phyloP scores from a whole-genome alignment of 2,113 vertebrate species.

The Pica pica region DNA sequence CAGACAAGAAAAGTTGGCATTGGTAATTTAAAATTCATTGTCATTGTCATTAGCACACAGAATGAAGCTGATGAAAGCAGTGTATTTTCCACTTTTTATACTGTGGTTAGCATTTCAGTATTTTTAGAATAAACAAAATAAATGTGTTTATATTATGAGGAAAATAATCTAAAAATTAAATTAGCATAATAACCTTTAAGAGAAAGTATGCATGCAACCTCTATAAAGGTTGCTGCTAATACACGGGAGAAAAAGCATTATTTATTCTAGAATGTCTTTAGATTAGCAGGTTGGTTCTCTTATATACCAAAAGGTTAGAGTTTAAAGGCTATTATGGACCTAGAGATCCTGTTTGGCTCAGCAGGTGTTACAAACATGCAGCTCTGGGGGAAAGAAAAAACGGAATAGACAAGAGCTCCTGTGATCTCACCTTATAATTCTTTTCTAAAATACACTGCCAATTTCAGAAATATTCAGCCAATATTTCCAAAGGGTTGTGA shows the following conservation, averaged over 20 bases:
- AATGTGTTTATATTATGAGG: not conserved
- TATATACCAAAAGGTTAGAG: not conserved
- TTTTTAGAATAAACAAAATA: not conserved
- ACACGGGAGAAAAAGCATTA: not conserved
- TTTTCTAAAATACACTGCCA: not conserved
- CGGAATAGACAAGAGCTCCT: not conserved
- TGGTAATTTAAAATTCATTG: not conserved
- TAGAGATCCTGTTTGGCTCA: not conserved
- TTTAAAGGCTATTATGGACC: not conserved
- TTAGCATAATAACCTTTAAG: not conserved
- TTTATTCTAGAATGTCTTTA: not conserved
- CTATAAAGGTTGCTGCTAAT: not conserved
- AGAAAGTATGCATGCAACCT: not conserved
- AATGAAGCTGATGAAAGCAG: not conserved
- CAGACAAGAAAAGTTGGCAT: not conserved
- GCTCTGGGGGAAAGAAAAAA: rapidly evolving
- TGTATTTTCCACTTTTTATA: not conserved
- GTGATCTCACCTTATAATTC: not conserved
- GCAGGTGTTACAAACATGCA: not conserved
- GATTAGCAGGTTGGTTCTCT: not conserved
- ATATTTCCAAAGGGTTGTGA: not conserved
- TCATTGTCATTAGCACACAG: not conserved
- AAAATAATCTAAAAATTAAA: not conserved
- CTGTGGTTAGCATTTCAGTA: not conserved
- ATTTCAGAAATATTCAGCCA: not conserved